Percentiles rank a stretch among this genome's conserved stretches.
These are phyloP conservation scores for Syrrhaptes paradoxus DNA, from an alignment of 2,113 vertebrate species.

Conservation along the genomic window DNA sequence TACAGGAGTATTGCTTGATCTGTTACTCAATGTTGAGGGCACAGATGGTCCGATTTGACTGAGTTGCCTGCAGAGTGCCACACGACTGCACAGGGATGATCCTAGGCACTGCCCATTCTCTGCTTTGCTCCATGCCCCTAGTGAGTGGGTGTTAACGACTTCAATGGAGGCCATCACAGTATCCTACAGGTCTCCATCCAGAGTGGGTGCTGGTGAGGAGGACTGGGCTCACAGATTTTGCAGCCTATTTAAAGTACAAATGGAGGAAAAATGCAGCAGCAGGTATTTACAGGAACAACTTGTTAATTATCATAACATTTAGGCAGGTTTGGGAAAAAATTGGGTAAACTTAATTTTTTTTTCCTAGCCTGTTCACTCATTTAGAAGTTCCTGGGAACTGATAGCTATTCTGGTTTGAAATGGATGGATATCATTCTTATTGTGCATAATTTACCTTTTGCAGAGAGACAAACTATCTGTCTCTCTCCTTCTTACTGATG, in stretches of 20 bases:
- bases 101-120: neutral
- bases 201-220: neutral
- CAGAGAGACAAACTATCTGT: neutral
- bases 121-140: neutral
- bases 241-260: neutral
- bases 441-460: neutral
- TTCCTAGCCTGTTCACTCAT: neutral
- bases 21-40: neutral
- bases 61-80: neutral
- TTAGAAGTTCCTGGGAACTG: neutral
- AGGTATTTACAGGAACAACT: neutral
- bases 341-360: neutral
- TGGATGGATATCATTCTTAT: neutral
- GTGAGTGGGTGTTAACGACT: neutral
- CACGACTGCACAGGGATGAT: neutral
- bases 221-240: neutral
- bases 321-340: neutral
- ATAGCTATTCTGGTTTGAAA: neutral
- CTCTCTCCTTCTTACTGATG: neutral
- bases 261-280: neutral
- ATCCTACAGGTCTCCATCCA: neutral
- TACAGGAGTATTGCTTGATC: rapidly evolving
- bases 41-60: neutral
- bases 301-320: neutral
- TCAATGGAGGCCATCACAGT: neutral